These are phyloP conservation scores for Zosterops borbonicus DNA, from an alignment of 2,113 vertebrate genomes.

Conservation along the genomic window DNA sequence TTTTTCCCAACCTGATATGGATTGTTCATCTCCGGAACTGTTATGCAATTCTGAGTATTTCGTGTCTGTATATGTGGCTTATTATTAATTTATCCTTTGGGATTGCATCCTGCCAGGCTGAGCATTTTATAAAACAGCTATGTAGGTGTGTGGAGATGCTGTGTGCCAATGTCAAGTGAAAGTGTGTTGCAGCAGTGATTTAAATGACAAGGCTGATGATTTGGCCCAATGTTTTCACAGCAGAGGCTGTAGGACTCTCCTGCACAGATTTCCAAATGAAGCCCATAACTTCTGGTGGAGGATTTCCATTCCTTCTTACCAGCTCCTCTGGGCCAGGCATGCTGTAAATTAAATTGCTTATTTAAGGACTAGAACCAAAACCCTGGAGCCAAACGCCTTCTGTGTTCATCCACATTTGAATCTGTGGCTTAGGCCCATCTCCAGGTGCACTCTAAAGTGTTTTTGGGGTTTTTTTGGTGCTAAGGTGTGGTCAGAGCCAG, in stretches of 20 bases:
- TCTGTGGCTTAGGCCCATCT: conserved; percentile 15
- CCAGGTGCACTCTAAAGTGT: not conserved
- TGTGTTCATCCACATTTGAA: not conserved
- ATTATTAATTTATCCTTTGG: conserved; percentile 46
- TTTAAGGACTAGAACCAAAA: conserved; percentile 3
- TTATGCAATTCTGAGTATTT: not conserved
- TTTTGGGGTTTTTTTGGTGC: not conserved
- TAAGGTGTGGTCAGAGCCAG: not conserved
- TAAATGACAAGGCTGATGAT: not conserved
- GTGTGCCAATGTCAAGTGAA: conserved; percentile 11
- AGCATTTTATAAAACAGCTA: conserved; percentile 7
- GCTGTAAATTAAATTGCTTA: not conserved
- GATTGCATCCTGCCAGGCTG: not conserved
- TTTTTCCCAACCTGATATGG: not conserved
- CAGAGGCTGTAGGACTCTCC: not conserved
- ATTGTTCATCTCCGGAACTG: not conserved
- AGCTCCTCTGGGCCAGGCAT: not conserved
- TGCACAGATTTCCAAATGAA: not conserved
- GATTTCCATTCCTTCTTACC: not conserved
- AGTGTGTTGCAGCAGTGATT: not conserved
- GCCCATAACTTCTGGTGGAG: not conserved
- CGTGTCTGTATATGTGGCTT: not conserved
- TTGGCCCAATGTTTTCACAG: not conserved
- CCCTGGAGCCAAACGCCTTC: conserved; percentile 12
- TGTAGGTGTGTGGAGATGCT: not conserved